Base-by-base conservation (phyloP, 1,140 invertebrate species). In the Homarus americanus region DNA sequence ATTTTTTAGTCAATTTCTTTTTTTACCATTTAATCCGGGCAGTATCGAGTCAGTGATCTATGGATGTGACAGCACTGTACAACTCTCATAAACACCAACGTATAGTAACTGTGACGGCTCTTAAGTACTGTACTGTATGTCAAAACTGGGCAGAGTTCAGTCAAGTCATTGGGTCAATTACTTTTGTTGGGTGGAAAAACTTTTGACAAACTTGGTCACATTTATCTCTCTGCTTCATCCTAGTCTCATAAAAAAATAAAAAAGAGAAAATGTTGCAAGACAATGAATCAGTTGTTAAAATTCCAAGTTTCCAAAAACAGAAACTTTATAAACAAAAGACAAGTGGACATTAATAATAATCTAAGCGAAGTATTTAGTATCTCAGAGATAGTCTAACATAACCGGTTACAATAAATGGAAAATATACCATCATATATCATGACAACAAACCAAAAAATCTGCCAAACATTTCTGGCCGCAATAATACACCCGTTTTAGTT, bases 401-500 rank as follows among this genome's bases (percentile, higher is more conserved):
- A 40, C 24, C 36, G 76, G 44, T 79, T 41, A 32, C 24, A 41
- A 79, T 79, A 41, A 78, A 75, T 4, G n/a, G n/a, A 78, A 78
- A 17, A 17, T 40, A 10, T 78, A n/a, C 36, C 36, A 40, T 78
- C 20, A 40, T n/a, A 5, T 20, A 44, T 79, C 40, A 44, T 41
- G 38, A 9, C 36, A 83, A 69, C 63, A 66, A 66, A 38, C 58
- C 34, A 38, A 36, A n/a, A 63, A n/a, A 41, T 66, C 34, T n/a
- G 38, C 53, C 53, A 79, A 66, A 66, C 82, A 63, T 83, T 40
- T 63, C 82, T 83, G 82, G 82, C 63, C 82, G 82, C 82, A 83
- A 69, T 83, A 83, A 83, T 66, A 83, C 63, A 83, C 82, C 82
- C 82, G 82, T 83, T 83, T 66, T 66, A 83, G 58, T 63, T 63